A percentile compares a stretch with the other conserved stretches of the same genome.
phyloP scores from a whole-genome alignment of 2,797 vertebrate genomes.

The Hippocampus kuda region DNA sequence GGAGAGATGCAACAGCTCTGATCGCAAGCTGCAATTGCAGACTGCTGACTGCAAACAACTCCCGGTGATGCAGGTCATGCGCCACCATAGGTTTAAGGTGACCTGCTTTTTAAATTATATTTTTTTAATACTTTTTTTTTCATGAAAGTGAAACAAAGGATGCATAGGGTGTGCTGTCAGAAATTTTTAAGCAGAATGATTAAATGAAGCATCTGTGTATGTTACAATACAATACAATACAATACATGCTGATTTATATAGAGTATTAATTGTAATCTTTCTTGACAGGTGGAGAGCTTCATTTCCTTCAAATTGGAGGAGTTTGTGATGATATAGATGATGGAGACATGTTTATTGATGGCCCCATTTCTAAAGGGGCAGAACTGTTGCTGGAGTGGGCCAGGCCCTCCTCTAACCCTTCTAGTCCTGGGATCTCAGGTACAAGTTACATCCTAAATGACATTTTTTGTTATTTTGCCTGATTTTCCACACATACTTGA shows the following conservation, averaged over 20 bases:
- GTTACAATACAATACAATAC: too few relatives aligned
- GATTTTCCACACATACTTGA: not conserved
- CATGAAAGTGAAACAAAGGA: too few relatives aligned
- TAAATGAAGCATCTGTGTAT: not conserved
- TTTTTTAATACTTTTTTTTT: too few relatives aligned
- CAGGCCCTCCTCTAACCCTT: slow-evolving; percentile 89
- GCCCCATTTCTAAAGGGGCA: slow-evolving; percentile 86
- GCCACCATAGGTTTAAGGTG: too few relatives aligned
- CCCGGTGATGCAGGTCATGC: too few relatives aligned
- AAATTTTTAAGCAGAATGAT: too few relatives aligned
- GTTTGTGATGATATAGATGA: slow-evolving; percentile 95
- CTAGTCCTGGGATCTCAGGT: slow-evolving; percentile 96
- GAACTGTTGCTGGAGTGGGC: slow-evolving; percentile 87
- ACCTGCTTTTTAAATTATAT: too few relatives aligned
- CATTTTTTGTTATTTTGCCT: not conserved
- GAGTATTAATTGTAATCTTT: not conserved
- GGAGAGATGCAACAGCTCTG: too few relatives aligned
- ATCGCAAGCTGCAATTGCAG: too few relatives aligned
- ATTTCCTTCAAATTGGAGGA: slow-evolving; percentile 99
- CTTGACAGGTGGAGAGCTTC: slow-evolving; percentile 91
- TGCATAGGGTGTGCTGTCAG: too few relatives aligned
- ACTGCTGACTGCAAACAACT: too few relatives aligned
- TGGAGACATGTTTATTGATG: slow-evolving; percentile 95
- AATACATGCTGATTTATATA: too few relatives aligned
- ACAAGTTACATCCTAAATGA: slow-evolving; percentile 9